phyloP scores from a whole-genome alignment of 1,140 invertebrate genomes.

The Microplitis mediator region DNA sequence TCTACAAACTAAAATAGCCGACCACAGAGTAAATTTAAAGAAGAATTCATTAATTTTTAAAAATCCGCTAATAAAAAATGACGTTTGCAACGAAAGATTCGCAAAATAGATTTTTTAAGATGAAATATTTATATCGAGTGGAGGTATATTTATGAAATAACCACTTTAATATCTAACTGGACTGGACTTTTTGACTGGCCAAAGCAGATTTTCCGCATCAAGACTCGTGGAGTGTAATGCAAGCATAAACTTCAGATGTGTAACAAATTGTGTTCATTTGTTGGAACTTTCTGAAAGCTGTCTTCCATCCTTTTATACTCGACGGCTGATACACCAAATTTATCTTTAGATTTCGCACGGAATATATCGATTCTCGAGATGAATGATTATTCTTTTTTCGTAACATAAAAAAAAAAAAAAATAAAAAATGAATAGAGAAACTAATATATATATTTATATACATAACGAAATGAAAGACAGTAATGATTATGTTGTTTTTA shows the following conservation, averaged over 20 bases:
- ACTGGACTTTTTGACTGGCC: background rate
- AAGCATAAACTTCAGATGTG: constrained; percentile 10
- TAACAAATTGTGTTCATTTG: constrained; percentile 22
- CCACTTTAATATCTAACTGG: background rate
- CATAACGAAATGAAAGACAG: background rate
- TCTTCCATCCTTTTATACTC: background rate
- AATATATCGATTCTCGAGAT: background rate
- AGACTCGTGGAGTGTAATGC: constrained; percentile 12
- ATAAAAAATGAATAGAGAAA: background rate
- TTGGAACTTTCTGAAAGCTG: background rate
- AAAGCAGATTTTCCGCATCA: constrained; percentile 24
- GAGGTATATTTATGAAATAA: too few species aligned
- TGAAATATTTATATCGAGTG: too few species aligned
- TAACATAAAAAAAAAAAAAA: background rate
- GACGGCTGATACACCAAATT: background rate
- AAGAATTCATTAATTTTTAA: too few species aligned
- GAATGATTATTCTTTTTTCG: background rate
- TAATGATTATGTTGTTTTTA: background rate
- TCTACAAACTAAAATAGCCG: too few species aligned
- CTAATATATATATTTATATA: background rate
- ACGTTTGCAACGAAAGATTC: too few species aligned
- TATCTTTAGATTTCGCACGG: background rate
- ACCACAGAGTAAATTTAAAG: too few species aligned
- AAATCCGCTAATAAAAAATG: too few species aligned
- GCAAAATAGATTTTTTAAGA: too few species aligned